Evolutionary conservation across 2,797 vertebrate genomes (phyloP).

Genomic region (Crypturellus tataupa): DNA sequence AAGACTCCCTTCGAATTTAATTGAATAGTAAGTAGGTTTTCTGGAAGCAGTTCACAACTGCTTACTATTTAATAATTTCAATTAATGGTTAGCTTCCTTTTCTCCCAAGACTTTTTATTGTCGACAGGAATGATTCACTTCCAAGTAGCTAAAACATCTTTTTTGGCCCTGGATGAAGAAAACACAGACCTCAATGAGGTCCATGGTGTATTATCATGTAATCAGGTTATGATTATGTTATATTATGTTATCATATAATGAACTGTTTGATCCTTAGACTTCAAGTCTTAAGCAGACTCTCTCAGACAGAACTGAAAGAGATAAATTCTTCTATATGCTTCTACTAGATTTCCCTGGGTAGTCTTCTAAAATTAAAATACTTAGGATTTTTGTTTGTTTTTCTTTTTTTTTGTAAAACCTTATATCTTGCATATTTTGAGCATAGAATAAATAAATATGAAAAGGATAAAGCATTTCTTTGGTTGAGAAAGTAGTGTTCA

Average conservation of each 20-base stretch:
- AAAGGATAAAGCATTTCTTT: not conserved
- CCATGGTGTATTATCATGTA: not conserved
- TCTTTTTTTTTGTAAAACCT: not conserved
- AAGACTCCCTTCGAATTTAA: not conserved
- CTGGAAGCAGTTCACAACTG: not conserved
- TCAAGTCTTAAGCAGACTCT: not conserved
- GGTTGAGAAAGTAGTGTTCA: not conserved
- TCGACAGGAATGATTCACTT: not conserved
- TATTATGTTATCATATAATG: not conserved
- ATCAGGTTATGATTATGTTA: too few relatives aligned
- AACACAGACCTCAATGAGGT: not conserved
- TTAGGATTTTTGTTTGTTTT: not conserved
- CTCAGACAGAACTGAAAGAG: not conserved
- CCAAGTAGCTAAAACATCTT: not conserved
- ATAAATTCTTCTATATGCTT: not conserved
- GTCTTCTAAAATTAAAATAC: not conserved
- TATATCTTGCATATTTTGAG: slow-evolving; percentile 1
- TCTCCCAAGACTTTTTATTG: not conserved
- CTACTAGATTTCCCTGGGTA: not conserved
- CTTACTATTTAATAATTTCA: not conserved
- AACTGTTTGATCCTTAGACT: not conserved
- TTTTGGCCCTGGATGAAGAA: not conserved
- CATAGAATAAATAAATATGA: slow-evolving; percentile 26
- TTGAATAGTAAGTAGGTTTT: not conserved
- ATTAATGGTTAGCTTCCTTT: not conserved